Percentiles rank a stretch among this genome's conserved stretches.
Evolutionary conservation across 2,797 vertebrate genomes (phyloP).

Genomic region (Emys orbicularis): DNA sequence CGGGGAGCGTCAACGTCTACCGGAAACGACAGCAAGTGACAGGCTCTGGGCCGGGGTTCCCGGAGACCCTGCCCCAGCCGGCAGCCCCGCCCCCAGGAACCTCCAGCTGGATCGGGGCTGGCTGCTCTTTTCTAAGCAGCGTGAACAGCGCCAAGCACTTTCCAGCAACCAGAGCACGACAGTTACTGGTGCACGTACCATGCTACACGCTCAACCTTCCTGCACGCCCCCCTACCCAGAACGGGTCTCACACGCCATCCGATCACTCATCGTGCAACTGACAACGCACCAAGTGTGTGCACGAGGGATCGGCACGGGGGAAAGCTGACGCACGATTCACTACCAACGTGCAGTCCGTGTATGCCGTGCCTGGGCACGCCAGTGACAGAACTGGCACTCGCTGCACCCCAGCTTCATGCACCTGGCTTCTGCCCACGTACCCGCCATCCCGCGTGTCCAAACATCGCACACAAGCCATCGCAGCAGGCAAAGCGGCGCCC

Average conservation of each 20-base stretch:
- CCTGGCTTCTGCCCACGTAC: not conserved
- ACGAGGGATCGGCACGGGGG: too few species aligned
- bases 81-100: too few species aligned
- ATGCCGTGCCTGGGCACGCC: too few species aligned
- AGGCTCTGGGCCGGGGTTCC: not conserved
- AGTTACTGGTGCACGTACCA: not conserved
- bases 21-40: not conserved
- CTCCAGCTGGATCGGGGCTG: not conserved
- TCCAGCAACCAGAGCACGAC: not conserved
- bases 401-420: not conserved
- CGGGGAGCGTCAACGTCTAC: not conserved
- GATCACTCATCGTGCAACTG: too few species aligned
- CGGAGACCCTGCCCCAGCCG: not conserved
- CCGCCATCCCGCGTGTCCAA: too few species aligned
- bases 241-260: too few species aligned
- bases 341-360: not conserved
- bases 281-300: too few species aligned
- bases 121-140: not conserved
- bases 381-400: too few species aligned
- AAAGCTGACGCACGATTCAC: not conserved
- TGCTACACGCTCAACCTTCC: not conserved
- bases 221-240: not conserved
- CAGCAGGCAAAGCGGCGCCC: too few species aligned
- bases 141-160: not conserved
- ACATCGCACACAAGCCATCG: rapidly evolving